Evolutionary conservation across 2,888 invertebrate species (phyloP).

Genomic region (Ormyrus labotus): DNA sequence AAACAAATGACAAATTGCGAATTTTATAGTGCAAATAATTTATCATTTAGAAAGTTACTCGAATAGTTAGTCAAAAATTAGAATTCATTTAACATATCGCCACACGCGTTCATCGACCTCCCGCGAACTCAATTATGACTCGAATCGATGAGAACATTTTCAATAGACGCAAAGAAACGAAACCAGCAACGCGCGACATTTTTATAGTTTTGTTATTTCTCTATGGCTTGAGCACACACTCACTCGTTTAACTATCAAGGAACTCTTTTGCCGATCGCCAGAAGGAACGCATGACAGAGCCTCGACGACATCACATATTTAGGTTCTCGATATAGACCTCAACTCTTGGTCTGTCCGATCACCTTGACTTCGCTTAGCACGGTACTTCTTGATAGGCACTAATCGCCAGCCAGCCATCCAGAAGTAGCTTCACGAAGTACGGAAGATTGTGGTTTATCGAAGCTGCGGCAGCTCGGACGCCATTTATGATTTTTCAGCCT

Average conservation of each 20-base stretch:
- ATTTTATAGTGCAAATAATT: too few species aligned
- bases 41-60: neutral
- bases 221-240: neutral
- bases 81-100: neutral
- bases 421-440: too few species aligned
- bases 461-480: too few species aligned
- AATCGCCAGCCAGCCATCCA: too few species aligned
- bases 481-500: too few species aligned
- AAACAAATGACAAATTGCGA: neutral
- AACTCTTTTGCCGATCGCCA: slow-evolving; percentile 33
- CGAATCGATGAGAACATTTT: neutral
- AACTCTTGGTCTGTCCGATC: too few species aligned
- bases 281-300: slow-evolving; percentile 10
- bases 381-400: too few species aligned
- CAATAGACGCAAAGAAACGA: neutral
- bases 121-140: neutral
- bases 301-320: slow-evolving; percentile 31
- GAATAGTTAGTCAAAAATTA: neutral
- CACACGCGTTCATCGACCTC: neutral
- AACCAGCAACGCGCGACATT: neutral
- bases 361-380: too few species aligned
- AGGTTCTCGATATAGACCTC: too few species aligned
- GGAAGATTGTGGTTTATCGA: too few species aligned
- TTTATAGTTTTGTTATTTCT: neutral
- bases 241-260: slow-evolving; percentile 21